Conservation (phyloP, 2,888 invertebrate species). For the Dendrolimus houi region DNA sequence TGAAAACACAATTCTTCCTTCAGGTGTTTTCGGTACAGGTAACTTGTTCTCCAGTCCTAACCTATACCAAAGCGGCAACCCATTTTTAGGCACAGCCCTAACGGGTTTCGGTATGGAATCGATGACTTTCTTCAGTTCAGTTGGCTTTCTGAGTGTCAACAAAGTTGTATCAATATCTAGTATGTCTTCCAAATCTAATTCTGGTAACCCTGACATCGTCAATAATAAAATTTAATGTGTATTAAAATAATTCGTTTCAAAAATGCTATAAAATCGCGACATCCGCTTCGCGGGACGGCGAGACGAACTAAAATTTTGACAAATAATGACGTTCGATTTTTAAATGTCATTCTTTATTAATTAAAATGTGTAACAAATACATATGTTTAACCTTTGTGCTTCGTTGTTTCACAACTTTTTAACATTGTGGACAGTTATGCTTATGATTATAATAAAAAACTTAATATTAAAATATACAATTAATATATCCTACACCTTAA, state of each 20-base stretch:
- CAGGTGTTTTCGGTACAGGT: slow-evolving; percentile 70
- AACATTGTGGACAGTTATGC: no score
- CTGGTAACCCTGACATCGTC: slow-evolving; percentile 26
- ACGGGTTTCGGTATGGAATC: slow-evolving; percentile 63
- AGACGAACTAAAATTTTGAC: slow-evolving; percentile 37
- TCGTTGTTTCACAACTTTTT: no score
- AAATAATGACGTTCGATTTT: slow-evolving; percentile 28
- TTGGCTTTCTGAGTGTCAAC: slow-evolving; percentile 62
- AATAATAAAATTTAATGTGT: slow-evolving; percentile 16
- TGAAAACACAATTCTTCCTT: slow-evolving; percentile 62
- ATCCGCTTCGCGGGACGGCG: slow-evolving; percentile 2
- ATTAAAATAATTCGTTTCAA: slow-evolving; percentile 16
- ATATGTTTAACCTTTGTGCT: no score
- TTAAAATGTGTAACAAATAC: no score
- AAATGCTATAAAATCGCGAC: no score
- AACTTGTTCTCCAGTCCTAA: slow-evolving; percentile 72
- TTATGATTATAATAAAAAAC: no score
- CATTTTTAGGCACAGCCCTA: slow-evolving; percentile 63
- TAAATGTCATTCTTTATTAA: slow-evolving; percentile 11
- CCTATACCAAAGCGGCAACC: slow-evolving; percentile 69
- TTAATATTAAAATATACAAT: no score
- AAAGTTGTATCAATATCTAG: slow-evolving; percentile 45
- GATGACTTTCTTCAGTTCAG: slow-evolving; percentile 60
- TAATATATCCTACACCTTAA: no score
- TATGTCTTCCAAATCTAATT: slow-evolving; percentile 34